Base-by-base conservation (phyloP, 1,140 invertebrate genomes). In the Stenopsyche tienmushanensis region DNA sequence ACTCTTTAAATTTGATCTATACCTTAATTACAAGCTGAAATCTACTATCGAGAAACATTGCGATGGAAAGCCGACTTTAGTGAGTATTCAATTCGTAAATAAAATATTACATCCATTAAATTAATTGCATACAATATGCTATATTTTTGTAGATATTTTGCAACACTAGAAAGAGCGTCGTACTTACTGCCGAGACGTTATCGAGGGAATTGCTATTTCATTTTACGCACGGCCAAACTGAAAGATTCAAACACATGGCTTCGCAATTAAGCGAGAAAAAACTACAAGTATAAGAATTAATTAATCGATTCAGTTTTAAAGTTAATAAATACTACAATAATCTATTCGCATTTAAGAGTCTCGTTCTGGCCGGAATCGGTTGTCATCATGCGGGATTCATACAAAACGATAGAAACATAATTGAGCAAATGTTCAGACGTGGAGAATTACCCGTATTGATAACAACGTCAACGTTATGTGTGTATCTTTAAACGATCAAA, bases 311-410 rank as follows among this genome's bases (percentile, higher is more conserved):
- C 24, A 7, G 9, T 26, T 25, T 26, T 34, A 34, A 34, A 9
- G 7, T 47, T 15, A n/a, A n/a, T n/a, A n/a, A n/a, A n/a, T n/a
- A n/a, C n/a, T n/a, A n/a, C n/a, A n/a, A n/a, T n/a, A n/a, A n/a
- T n/a, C n/a, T n/a, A n/a, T n/a, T n/a, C n/a, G 5, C 7, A 47
- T 47, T 34, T 64, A 54, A 80, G 76, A 63, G 70, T 9, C 68
- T 79, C 24, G 70, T 89, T 2, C 71, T 81, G 52, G 74, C 77
- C 68, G 90, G 90, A 0, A 83, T 92, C 23, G 90, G 86, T 0
- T 88, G 83, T 69, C 90, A 93, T 72, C 90, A 93, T 80, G 90
- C 90, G 23, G 91, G 91, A 0, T 75, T 93, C 72, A 74, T 84
- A 50, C 74, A 77, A 7, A 78, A 85, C 53, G 89, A 92, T 73